Base-by-base conservation (phyloP, 2,797 vertebrate species). In the Tympanoctomys barrerae region DNA sequence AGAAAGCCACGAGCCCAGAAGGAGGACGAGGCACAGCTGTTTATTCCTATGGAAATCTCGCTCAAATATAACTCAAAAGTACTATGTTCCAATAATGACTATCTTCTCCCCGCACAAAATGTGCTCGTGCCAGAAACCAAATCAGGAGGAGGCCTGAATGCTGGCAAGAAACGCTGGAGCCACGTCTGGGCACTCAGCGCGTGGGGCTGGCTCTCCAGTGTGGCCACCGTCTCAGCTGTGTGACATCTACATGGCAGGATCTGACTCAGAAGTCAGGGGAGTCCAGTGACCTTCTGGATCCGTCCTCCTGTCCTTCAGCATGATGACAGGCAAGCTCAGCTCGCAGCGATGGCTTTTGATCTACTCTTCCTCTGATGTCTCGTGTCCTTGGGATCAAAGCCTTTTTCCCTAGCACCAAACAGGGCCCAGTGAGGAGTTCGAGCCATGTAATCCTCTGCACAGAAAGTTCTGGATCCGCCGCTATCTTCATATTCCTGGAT, bases 391-490 rank as follows among this genome's bases (percentile, higher is more conserved):
- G 99, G 99, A 97, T 99, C 99, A 0, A 99, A 99, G 0, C 99
- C 99, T 87, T 98, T 98, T 80, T 99, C 99, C 0, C 0, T 78
- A 75, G 99, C 99, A 8, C 99, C 99, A 26, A 99, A 99, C 78
- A 99, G 61, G 0, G 99, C 99, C 99, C 99, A 99, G 73, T 0
- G 39, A 18, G 99, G 99, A 2, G 99, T 99, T 97, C 97, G 98
- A 80, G 99, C 98, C 10, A 98, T 66, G 85, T 99, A 99, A 97
- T 99, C 99, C 13, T 98, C 54, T 0, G 99, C 98, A 0, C 99
- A 98, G 98, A 99, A 99, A n/a, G 96, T 98, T 96, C 87, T 95
- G 87, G 96, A 92, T 2, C 99, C 99, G 0, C 97, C 95, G 0
- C 99, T 99, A 28, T 97, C 98, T 77, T 99, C 98, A 0, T 99